Conservation (phyloP, 2,113 vertebrate species). For the Cacatua alba region DNA sequence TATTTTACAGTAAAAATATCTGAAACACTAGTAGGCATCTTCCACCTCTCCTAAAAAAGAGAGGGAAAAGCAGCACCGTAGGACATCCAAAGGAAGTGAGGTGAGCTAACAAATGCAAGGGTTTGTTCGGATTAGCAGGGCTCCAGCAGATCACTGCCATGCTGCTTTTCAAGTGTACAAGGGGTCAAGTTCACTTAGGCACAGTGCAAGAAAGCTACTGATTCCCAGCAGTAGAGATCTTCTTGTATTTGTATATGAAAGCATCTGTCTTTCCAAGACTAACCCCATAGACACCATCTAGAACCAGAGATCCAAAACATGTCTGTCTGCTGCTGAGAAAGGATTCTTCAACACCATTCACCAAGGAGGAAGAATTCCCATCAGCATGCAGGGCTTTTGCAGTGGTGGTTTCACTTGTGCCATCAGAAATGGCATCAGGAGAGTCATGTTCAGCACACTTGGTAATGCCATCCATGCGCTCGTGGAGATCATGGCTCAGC, state of each 20-base stretch:
- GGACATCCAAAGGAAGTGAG: neutral
- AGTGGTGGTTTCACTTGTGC: fast-evolving
- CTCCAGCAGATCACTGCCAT: fast-evolving
- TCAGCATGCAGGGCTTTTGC: neutral
- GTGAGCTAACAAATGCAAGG: too few species aligned
- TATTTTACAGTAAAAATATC: neutral
- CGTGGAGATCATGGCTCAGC: slow-evolving; percentile 81
- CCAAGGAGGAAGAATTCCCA: neutral
- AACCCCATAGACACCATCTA: slow-evolving; percentile 73
- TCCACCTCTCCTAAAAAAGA: neutral
- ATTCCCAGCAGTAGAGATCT: slow-evolving; percentile 3
- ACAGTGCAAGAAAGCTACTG: neutral
- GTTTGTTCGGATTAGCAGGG: neutral
- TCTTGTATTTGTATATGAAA: slow-evolving; percentile 86
- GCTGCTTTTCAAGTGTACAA: neutral
- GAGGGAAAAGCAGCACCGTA: neutral
- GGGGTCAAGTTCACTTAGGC: neutral
- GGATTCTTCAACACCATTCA: neutral
- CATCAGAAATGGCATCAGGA: neutral
- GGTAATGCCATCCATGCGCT: slow-evolving; percentile 33
- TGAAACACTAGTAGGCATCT: neutral
- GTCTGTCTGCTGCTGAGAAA: neutral
- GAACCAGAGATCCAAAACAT: slow-evolving; percentile 70
- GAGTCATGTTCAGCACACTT: neutral
- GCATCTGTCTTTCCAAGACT: slow-evolving; percentile 88